Base-by-base conservation (phyloP, 2,888 invertebrate species). In the Antheraea yamamai region DNA sequence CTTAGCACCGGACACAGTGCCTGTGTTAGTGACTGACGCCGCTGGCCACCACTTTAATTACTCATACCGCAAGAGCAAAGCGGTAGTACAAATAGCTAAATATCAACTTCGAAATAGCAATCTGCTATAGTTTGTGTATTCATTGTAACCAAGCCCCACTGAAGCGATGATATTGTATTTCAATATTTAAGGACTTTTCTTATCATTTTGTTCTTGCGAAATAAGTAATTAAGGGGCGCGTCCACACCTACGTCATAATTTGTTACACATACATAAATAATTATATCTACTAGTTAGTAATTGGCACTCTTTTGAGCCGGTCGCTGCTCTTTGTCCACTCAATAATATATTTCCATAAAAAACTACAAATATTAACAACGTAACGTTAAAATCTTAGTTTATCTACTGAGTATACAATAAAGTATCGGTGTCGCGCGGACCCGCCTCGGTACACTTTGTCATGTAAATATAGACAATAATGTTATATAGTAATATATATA, bases 221-320 rank as follows among this genome's bases (percentile, higher is more conserved):
- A 47, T 47, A 47, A 10, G 12, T 47, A 47, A 47, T 7, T 47
- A 47, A 47, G 12, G 1, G 47, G 47, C 12, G 47, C 47, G 47
- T 47, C 12, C 47, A 12, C 47, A 47, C 6, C 23, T 20, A 10
- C 23, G 2, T 61, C 12, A 3, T 61, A 61, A n/a, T 61, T 12
- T 61, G 23, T 61, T 61, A 61, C 61, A 61, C n/a, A 61, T 12
- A 61, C 26, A 66, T 66, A 64, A 64, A 64, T 64, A 26, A 30
- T 66, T 66, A 66, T 16, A 66, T 30, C 30, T 66, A 66, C 16
- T 66, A 66, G 26, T 66, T 75, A 77, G 79, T 81, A 79, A 80
- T 81, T 84, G 83, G 85, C 84, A 81, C 83, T 70, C 73, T 72
- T 76, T 76, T 75, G 77, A 77, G 78, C 77, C 75, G 77, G 73